Base-by-base conservation (phyloP, 2,888 invertebrate genomes). In the Strigamia transsilvanica region DNA sequence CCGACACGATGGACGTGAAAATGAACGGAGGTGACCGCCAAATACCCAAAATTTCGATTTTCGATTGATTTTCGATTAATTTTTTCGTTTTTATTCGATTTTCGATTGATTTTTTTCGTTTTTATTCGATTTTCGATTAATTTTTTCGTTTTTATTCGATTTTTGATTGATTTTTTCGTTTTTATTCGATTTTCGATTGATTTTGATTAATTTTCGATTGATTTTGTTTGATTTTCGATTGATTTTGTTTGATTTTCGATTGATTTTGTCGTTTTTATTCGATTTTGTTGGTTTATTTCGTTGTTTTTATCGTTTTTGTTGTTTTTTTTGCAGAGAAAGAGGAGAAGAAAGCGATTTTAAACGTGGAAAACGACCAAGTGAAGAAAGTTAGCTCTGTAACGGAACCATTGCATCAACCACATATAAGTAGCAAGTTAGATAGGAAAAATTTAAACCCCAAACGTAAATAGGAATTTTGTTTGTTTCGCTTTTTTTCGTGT, bases 381-480 rank as follows among this genome's bases (percentile, higher is more conserved):
- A 32, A 21, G 38, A 38, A 79, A 79, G 27, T 34, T 34, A 79
- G 27, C 27, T 32, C 38, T 38, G 34, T 79, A 79, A 27, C 87
- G 86, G 81, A 85, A 84, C 77, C 85, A 84, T 34, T 87, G 87
- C 56, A 82, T 85, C 15, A 85, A 23, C 56, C 34, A 32, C 83
- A 82, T 83, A 38, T 80, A 83, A 34, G n/a, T 61, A 18, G 61
- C 18, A 83, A 83, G 80, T 38, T 66, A 18, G 34, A 83, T 82
- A 84, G 82, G 81, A 84, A 84, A 82, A 82, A 81, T 21, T 42
- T 82, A 27, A 83, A 82, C 41, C 80, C 82, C 9, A 84, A 84
- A 83, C 84, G 84, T 84, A 77, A 56, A 80, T 82, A 27, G 18
- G n/a, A 23, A 32, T 1, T 13, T 10, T 73, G 0, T 6, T 9